Conservation (phyloP, 2,113 vertebrate genomes). For the human (Homo sapiens) region DNA sequence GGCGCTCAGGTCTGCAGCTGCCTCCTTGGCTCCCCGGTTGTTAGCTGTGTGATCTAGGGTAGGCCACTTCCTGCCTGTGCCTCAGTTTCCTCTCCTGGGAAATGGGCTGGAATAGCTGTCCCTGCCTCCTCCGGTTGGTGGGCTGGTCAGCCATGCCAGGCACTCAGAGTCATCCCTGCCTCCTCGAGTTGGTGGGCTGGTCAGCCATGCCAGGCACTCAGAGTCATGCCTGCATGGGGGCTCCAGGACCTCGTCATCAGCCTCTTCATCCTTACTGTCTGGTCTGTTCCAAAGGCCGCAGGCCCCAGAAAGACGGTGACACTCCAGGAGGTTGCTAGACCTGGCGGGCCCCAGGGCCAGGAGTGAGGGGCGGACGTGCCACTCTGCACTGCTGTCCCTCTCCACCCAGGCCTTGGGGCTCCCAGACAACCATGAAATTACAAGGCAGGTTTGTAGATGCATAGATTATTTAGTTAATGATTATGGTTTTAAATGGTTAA, state of each 20-base stretch:
- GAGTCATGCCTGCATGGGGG: background rate
- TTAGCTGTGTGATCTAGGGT: background rate
- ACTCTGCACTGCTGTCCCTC: background rate
- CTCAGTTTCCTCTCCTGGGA: background rate
- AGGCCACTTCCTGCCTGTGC: background rate
- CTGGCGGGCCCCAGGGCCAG: background rate
- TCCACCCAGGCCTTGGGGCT: background rate
- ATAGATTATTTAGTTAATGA: background rate
- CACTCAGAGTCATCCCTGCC: background rate
- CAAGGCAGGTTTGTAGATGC: background rate
- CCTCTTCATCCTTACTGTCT: background rate
- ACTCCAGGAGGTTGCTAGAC: background rate
- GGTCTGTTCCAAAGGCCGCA: no score
- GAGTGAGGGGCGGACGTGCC: no score
- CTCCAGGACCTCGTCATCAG: no score
- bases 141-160: background rate
- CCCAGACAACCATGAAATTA: background rate
- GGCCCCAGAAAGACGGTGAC: background rate
- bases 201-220: accelerated
- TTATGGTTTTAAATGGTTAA: background rate
- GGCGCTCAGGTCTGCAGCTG: background rate
- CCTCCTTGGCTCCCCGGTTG: no score
- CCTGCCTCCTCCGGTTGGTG: background rate
- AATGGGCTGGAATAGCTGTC: background rate
- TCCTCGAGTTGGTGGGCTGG: background rate